phyloP scores from a whole-genome alignment of 2,113 vertebrate species.

The Eonycteris spelaea region DNA sequence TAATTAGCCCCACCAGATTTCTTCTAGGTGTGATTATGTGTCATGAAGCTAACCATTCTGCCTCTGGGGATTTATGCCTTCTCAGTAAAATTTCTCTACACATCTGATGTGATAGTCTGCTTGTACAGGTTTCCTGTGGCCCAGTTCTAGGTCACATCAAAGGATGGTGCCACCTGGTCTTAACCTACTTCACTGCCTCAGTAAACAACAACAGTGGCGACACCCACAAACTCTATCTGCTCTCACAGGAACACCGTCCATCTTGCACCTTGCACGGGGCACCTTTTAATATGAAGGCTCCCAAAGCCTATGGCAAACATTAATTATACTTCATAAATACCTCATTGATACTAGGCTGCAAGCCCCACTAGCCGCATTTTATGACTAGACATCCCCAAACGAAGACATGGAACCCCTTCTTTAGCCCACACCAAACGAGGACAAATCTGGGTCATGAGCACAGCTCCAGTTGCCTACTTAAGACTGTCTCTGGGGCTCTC shows the following conservation, averaged over 20 bases:
- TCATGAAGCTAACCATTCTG: background rate
- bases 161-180: background rate
- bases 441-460: conserved; percentile 7
- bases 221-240: background rate
- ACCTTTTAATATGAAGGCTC: conserved; percentile 38
- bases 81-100: background rate
- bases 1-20: conserved; percentile 47
- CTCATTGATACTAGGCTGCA: background rate
- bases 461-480: background rate
- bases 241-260: background rate
- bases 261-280: background rate
- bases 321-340: conserved; percentile 55
- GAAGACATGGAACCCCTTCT: background rate
- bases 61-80: background rate
- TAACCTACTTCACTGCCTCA: background rate
- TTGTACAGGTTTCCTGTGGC: background rate
- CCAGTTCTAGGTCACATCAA: conserved; percentile 5
- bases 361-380: conserved; percentile 20
- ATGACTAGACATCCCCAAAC: conserved; percentile 6
- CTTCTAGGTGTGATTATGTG: background rate
- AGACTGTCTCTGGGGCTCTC: background rate
- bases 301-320: background rate
- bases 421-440: background rate
- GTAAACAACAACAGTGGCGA: background rate
- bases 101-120: background rate